Evolutionary conservation across 2,113 vertebrate genomes (phyloP).

Genomic region (Cinclus cinclus): DNA sequence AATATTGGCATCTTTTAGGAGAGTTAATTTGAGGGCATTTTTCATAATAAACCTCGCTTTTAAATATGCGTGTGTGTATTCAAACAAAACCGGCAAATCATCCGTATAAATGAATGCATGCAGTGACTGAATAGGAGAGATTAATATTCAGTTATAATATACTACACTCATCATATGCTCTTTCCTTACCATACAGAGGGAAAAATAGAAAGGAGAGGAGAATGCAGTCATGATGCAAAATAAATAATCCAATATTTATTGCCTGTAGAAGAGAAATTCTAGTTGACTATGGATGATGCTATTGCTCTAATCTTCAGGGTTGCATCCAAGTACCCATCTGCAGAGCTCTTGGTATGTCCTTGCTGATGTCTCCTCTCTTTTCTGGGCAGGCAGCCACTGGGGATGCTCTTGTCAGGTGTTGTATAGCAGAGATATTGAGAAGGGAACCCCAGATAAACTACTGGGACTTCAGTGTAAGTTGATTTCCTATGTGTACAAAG

Average conservation of each 20-base stretch:
- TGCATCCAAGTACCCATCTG: background rate
- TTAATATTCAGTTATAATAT: constrained; percentile 67
- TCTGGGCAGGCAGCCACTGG: background rate
- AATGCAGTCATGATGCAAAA: constrained; percentile 31
- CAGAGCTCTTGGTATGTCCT: background rate
- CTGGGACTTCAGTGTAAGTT: background rate
- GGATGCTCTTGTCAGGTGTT: constrained; percentile 3
- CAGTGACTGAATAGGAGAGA: constrained; percentile 58
- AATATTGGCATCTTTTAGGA: constrained; percentile 66
- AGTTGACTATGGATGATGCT: background rate
- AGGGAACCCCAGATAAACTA: background rate
- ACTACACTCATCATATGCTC: constrained; percentile 48
- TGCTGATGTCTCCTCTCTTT: background rate
- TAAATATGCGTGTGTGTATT: constrained; percentile 64
- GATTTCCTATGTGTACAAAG: background rate
- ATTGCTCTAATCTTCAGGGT: background rate
- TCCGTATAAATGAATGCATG: constrained; percentile 68
- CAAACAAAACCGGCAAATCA: constrained; percentile 73
- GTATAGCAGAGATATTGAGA: background rate
- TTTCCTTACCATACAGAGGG: constrained; percentile 32
- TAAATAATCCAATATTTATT: constrained; percentile 61
- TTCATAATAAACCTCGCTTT: constrained; percentile 62
- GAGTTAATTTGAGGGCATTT: constrained; percentile 70
- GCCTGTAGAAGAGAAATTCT: constrained; percentile 10
- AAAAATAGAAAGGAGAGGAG: background rate